Base-by-base conservation (phyloP, 2,113 vertebrate genomes). In the Spizaetus ornatus region DNA sequence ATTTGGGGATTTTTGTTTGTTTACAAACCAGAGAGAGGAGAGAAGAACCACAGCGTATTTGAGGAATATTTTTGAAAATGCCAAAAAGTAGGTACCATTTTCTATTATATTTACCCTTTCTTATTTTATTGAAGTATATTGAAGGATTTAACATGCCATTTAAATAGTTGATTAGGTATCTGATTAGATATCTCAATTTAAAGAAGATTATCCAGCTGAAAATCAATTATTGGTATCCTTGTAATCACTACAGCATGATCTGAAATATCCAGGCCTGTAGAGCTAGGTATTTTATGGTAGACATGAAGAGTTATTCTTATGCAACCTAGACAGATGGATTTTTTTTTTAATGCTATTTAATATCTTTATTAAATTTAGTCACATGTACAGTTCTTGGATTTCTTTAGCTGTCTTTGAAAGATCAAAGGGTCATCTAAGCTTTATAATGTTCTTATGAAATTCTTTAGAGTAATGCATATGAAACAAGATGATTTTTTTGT, bases 31-130 rank as follows among this genome's bases (percentile, higher is more conserved):
- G 99, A 98, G 95, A 94, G 98, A 98, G 71, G 98, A 97, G 88
- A 98, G 97, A 96, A 97, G 69, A 69, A 93, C 79, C 83, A 27
- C 97, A 78, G 65, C 95, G 2, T 98, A 98, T 83, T 81, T 98
- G 93, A 98, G 97, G 90, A 98, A 98, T 96, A 97, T 99, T 91
- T 98, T 99, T 92, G 99, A 99, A 93, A 99, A 99, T 95, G 98
- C 99, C 63, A 98, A 97, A 77, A 99, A 98, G 99, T 99, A 98
- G 62, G 99, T 99, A 70, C 38, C 32, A 16, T 48, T 82, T 93
- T 88, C 40, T 89, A 1, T 71, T 92, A 29, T 40, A 43, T 55
- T 89, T 83, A 55, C 11, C 10, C 7, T 72, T 83, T 52, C 23
- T 72, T 87, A 20, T 42, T 74, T 80, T 78, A 16, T 45, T 78